Conservation (phyloP, 2,113 vertebrate species). For the Mustela nigripes region DNA sequence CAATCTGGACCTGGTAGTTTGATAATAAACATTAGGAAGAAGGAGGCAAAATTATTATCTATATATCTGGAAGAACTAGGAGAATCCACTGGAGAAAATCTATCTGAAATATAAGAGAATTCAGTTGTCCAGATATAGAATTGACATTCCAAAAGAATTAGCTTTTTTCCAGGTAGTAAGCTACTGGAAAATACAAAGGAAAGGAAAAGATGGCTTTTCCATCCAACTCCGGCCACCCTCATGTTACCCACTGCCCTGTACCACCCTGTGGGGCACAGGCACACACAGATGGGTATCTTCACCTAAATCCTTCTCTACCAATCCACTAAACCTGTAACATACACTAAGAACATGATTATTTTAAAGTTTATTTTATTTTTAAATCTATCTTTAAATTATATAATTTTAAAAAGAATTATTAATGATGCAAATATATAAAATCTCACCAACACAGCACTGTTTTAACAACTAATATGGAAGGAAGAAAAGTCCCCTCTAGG, state of each 20-base stretch:
- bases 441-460: background rate
- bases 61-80: background rate
- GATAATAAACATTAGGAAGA: background rate
- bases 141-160: background rate
- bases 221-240: too few species aligned
- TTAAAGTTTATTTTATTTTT: background rate
- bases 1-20: background rate
- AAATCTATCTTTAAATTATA: background rate
- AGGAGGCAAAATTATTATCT: background rate
- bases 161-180: background rate
- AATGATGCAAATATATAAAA: background rate
- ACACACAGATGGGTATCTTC: background rate
- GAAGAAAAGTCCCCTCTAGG: background rate
- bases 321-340: background rate
- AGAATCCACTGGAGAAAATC: background rate
- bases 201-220: background rate
- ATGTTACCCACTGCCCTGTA: background rate
- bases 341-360: background rate
- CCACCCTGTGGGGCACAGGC: rapidly evolving
- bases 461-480: background rate
- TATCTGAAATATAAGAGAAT: constrained; percentile 28
- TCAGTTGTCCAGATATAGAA: background rate
- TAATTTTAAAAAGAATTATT: background rate
- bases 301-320: background rate
- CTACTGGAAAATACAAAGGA: background rate